Evolutionary conservation across 92 coral and sea anemone genomes (phyloP).

Genomic region (Ricordea florida): DNA sequence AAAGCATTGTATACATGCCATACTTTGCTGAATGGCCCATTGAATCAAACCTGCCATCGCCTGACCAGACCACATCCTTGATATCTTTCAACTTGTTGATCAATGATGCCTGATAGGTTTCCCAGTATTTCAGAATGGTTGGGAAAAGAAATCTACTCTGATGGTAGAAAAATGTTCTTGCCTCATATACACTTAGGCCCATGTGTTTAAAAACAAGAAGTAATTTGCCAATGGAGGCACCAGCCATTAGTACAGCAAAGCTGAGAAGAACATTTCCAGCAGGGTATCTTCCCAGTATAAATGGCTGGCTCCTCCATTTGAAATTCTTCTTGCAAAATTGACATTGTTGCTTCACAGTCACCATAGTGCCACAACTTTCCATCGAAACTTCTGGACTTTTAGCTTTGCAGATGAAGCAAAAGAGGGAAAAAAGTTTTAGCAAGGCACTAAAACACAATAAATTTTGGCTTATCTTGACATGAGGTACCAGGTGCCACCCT

Average conservation of each 20-base stretch:
- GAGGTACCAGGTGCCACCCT: no score
- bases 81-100: conserved; percentile 4
- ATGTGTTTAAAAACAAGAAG: conserved; percentile 19
- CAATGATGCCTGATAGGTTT: not conserved
- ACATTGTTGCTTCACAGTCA: no score
- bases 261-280: conserved; percentile 49
- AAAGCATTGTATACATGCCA: conserved; percentile 38
- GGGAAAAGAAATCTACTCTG: conserved; percentile 30
- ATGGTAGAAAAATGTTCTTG: conserved; percentile 17
- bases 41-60: conserved; percentile 40
- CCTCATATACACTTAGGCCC: conserved; percentile 8
- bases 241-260: conserved; percentile 26
- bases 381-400: no score
- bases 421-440: no score
- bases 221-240: conserved; percentile 30
- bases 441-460: no score
- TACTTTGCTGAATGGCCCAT: conserved; percentile 35
- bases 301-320: no score
- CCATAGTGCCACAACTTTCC: no score
- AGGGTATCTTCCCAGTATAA: conserved; percentile 25
- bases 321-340: no score
- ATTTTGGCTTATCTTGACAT: no score
- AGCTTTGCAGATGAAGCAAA: no score
- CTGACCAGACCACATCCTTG: conserved; percentile 25
- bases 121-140: conserved; percentile 21